Conservation (phyloP, 2,888 invertebrate species). For the Spicauda simplicius region DNA sequence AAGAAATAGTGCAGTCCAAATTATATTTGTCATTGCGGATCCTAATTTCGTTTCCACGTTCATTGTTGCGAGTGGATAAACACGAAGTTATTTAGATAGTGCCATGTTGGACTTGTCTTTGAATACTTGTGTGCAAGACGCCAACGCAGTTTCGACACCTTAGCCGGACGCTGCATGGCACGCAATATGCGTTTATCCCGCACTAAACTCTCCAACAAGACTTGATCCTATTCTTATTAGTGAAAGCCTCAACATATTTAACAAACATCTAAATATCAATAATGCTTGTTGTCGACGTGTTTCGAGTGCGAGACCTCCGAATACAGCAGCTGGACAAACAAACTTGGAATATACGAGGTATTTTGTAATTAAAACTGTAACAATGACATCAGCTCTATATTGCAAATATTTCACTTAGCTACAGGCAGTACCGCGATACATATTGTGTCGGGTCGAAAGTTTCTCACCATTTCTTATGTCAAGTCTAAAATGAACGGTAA, state of each 20-base stretch:
- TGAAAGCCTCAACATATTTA: not conserved
- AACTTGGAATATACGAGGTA: conserved; percentile 45
- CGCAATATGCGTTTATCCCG: conserved; percentile 53
- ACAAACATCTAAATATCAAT: conserved; percentile 9
- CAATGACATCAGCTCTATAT: conserved; percentile 68
- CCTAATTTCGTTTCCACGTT: not conserved
- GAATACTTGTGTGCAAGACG: conserved; percentile 67
- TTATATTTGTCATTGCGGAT: too few relatives aligned
- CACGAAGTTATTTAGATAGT: conserved; percentile 52
- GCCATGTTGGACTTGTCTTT: conserved; percentile 60
- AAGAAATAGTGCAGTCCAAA: too few relatives aligned
- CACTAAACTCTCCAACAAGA: conserved; percentile 40
- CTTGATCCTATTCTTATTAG: not conserved
- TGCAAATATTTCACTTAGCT: conserved; percentile 30
- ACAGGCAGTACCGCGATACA: conserved; percentile 16
- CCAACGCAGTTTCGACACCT: conserved; percentile 69
- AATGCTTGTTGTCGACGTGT: conserved; percentile 12
- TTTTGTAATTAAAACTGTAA: conserved; percentile 64
- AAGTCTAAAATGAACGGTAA: conserved; percentile 42
- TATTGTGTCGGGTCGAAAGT: conserved; percentile 31
- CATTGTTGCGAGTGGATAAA: conserved; percentile 15
- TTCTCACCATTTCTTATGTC: conserved; percentile 38
- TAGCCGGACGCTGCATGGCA: conserved; percentile 64
- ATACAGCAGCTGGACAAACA: conserved; percentile 79
- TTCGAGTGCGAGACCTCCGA: conserved; percentile 63